phyloP scores from a whole-genome alignment of 1,140 invertebrate genomes.

The Wiebesia pumilae region DNA sequence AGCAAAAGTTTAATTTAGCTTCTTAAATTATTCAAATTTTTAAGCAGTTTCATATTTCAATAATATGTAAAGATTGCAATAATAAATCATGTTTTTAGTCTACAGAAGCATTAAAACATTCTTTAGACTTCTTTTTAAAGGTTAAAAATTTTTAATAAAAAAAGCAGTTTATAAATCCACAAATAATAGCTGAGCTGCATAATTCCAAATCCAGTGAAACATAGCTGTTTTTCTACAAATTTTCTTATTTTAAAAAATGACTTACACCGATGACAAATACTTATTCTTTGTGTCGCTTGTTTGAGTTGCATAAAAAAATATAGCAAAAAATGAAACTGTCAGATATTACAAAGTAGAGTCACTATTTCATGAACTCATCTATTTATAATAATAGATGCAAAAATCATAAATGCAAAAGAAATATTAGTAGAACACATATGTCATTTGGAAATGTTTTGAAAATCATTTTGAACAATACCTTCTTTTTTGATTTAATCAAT shows the following conservation, averaged over 20 bases:
- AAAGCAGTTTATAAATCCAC: neutral
- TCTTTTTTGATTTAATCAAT: neutral
- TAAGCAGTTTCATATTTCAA: neutral
- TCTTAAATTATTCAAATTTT: constrained; percentile 3
- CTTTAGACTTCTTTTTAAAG: neutral
- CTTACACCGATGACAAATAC: neutral
- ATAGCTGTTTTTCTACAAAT: neutral
- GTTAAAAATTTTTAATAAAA: neutral
- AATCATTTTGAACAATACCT: neutral
- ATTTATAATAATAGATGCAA: constrained; percentile 19
- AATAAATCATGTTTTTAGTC: constrained; percentile 17
- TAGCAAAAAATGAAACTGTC: neutral
- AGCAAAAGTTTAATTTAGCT: constrained; percentile 12
- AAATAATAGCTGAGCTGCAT: neutral
- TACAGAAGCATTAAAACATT: neutral
- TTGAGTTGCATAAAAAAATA: neutral
- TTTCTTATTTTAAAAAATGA: neutral
- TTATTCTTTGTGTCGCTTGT: neutral
- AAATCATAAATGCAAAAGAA: constrained; percentile 5
- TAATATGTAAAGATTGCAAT: neutral
- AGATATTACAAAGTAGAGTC: neutral
- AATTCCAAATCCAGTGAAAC: neutral
- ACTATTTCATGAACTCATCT: neutral
- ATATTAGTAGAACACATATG: neutral
- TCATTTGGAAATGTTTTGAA: neutral